Percentiles rank a stretch among this genome's conserved stretches.
Conservation (phyloP, 1,140 invertebrate genomes). For the Anoplophora glabripennis region DNA sequence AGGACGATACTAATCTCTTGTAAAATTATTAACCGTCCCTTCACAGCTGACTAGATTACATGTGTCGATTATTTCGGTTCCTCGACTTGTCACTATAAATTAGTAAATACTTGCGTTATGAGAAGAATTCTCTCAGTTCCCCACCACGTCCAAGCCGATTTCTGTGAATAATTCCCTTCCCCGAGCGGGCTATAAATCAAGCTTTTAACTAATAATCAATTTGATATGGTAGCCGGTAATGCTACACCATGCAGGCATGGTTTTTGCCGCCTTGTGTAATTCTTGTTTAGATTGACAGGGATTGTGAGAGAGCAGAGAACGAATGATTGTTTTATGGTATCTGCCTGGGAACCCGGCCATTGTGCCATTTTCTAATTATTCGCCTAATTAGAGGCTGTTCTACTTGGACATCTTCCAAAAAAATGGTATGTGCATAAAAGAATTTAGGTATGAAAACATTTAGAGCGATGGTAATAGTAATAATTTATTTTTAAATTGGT, state of each 20-base stretch:
- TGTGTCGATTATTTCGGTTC: constrained; percentile 42
- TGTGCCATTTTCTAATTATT: no score
- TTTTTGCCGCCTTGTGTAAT: not conserved
- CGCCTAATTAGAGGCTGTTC: no score
- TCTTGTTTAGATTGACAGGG: no score
- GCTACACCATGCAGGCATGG: not conserved
- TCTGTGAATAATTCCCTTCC: constrained; percentile 10
- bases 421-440: no score
- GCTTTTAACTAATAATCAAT: constrained; percentile 6
- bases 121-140: not conserved
- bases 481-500: no score
- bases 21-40: constrained; percentile 9
- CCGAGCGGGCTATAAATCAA: constrained; percentile 11
- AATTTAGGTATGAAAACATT: no score
- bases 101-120: constrained; percentile 17
- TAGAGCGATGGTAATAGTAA: no score
- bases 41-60: constrained; percentile 40
- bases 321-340: no score
- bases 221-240: constrained; percentile 1
- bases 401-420: no score
- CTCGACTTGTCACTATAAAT: constrained; percentile 31
- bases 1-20: constrained; percentile 10
- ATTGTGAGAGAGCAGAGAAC: no score
- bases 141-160: constrained; percentile 1
- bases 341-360: no score